Conservation (phyloP, 2,797 vertebrate species). For the Microcaecilia unicolor region DNA sequence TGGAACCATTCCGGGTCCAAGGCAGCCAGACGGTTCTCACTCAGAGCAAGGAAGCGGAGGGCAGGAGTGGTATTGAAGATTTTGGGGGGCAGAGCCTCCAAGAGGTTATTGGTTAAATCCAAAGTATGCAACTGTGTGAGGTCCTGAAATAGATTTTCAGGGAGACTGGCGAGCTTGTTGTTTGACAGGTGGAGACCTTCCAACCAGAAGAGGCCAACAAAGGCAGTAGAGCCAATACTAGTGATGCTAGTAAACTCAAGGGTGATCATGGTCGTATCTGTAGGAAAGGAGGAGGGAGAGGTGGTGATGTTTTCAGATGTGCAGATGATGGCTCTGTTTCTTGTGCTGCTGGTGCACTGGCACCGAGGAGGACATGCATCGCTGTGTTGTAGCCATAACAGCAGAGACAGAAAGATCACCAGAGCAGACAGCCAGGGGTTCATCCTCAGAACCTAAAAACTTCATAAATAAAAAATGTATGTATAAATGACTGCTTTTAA, state of each 20-base stretch:
- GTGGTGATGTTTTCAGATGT: background rate
- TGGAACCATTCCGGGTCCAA: constrained; percentile 1
- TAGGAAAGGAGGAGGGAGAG: constrained; percentile 9
- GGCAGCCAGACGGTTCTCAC: constrained; percentile 13
- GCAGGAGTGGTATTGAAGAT: background rate
- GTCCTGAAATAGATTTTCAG: background rate
- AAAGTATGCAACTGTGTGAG: constrained; percentile 6
- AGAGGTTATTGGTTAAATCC: constrained; percentile 30
- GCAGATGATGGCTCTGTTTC: background rate
- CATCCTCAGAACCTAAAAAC: too few species aligned
- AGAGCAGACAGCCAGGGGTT: background rate
- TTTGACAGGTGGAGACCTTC: constrained; percentile 34
- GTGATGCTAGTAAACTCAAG: constrained; percentile 38
- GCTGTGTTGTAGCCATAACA: accelerated
- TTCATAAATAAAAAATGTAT: too few species aligned
- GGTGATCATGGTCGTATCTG: background rate
- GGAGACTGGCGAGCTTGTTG: constrained; percentile 22
- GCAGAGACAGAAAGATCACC: background rate
- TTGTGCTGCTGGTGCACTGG: background rate
- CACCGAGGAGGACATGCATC: background rate
- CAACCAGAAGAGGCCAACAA: constrained; percentile 1
- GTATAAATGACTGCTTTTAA: too few species aligned
- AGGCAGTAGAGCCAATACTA: background rate
- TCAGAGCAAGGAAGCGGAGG: constrained; percentile 24
- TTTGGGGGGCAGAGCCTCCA: background rate